Conservation (phyloP, 2,888 invertebrate genomes). For the Piscicola geometra region DNA sequence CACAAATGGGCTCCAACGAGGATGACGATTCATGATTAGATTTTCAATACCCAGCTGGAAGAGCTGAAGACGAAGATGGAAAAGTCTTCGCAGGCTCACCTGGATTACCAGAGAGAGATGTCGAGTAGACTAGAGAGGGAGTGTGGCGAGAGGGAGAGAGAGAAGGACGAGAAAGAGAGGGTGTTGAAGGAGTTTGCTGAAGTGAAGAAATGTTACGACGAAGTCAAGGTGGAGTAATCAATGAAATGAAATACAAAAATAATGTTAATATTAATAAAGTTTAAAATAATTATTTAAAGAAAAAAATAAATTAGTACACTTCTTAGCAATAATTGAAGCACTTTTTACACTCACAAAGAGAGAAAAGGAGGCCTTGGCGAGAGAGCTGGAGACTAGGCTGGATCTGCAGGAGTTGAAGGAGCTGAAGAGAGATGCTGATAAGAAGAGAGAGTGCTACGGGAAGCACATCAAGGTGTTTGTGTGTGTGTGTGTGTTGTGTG, state of each 20-base stretch:
- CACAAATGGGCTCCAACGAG: no score
- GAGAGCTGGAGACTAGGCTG: background rate
- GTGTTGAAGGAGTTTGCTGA: background rate
- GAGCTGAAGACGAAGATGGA: background rate
- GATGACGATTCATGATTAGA: no score
- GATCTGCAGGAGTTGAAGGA: constrained; percentile 21
- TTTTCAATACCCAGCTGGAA: no score
- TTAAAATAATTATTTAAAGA: background rate
- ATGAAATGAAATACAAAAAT: no score
- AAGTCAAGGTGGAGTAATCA: background rate
- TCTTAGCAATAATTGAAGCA: background rate
- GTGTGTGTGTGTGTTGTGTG: background rate
- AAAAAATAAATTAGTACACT: background rate
- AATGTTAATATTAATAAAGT: no score
- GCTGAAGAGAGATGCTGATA: background rate
- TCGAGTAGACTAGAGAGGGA: background rate
- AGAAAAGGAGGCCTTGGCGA: background rate
- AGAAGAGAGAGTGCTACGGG: background rate
- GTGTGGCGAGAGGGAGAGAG: background rate
- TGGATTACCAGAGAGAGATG: background rate
- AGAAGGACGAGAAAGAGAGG: background rate
- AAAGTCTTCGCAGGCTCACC: background rate
- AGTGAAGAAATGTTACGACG: background rate
- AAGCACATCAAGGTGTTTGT: constrained; percentile 5
- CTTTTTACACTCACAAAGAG: no score